Base-by-base conservation (phyloP, 30 jellyfish, hydroid and myxozoan species). In the Hydractinia echinata region DNA sequence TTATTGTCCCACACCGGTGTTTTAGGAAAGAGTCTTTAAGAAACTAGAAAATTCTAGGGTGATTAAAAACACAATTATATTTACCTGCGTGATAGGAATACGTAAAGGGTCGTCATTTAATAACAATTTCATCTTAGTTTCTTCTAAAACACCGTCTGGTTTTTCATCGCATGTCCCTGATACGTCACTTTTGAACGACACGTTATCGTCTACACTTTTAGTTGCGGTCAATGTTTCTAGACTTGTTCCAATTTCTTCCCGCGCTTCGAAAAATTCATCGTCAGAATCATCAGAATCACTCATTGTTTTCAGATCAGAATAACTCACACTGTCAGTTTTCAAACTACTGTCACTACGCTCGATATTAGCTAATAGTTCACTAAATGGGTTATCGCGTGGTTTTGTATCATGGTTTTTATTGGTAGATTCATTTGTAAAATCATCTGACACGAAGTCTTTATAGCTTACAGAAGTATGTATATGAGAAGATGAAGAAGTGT, bases 61-160 rank as follows among this genome's bases (percentile, higher is more conserved):
- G 68, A 10, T 10, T 56, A 56, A 56, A 56, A 56, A 56, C n/a
- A 10, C 13, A 56, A n/a, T 56, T n/a, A 56, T 15, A 10, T 68
- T 55, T 77, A 91, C 98, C 95, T 91, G 98, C 4, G 98, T 91
- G 55, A 91, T 74, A 16, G 98, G 98, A 16, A 91, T 91, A 79
- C 98, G 87, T 9, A 91, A 85, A 6, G 87, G 73, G 54, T 86
- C 72, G 20, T 82, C 89, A 15, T 95, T 82, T 54, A 77, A 86
- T 62, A 91, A 81, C 6, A 91, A 83, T 77, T 52, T 79, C 95
- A 91, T 82, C 18, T 83, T 89, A 8, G 96, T 91, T 77, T 91
- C 96, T 61, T 79, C 76, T 66, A 66, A 60, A n/a, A 86, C 95
- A 51, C 98, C 98, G 10, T 76, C 81, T 21, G 92, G 82, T 51